These are phyloP conservation scores for Invenusta paracnida DNA, from an alignment of 2,888 invertebrate genomes.

Conservation along the genomic window DNA sequence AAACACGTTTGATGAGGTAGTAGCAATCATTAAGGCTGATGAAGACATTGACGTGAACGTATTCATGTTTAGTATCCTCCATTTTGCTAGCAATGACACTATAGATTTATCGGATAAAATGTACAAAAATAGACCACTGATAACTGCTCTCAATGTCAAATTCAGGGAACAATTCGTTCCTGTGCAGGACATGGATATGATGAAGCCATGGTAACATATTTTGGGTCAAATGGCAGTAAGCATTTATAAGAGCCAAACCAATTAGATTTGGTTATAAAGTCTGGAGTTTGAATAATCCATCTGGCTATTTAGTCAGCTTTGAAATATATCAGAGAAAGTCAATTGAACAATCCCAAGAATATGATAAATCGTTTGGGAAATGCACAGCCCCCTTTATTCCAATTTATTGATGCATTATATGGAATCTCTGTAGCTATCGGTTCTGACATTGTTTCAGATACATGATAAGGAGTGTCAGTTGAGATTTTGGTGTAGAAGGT, in stretches of 20 bases:
- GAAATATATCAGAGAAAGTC: neutral
- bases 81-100: neutral
- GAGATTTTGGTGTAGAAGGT: too few species aligned
- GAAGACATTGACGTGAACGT: neutral
- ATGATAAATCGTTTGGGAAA: neutral
- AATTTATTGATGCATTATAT: too few species aligned
- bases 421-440: too few species aligned
- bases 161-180: neutral
- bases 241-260: too few species aligned
- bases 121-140: neutral
- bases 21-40: neutral
- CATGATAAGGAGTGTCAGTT: too few species aligned
- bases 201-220: neutral
- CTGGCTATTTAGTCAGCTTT: neutral
- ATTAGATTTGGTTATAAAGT: neutral
- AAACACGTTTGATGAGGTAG: neutral
- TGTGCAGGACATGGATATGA: neutral
- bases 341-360: neutral
- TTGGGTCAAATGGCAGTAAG: neutral
- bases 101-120: neutral
- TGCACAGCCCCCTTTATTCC: neutral
- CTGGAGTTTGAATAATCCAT: neutral
- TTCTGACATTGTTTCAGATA: too few species aligned
- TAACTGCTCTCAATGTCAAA: neutral
- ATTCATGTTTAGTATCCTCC: neutral